Percentiles rank a stretch among this genome's conserved stretches.
Conservation (phyloP, 2,888 invertebrate species). For the Ischnus inquisitorius region DNA sequence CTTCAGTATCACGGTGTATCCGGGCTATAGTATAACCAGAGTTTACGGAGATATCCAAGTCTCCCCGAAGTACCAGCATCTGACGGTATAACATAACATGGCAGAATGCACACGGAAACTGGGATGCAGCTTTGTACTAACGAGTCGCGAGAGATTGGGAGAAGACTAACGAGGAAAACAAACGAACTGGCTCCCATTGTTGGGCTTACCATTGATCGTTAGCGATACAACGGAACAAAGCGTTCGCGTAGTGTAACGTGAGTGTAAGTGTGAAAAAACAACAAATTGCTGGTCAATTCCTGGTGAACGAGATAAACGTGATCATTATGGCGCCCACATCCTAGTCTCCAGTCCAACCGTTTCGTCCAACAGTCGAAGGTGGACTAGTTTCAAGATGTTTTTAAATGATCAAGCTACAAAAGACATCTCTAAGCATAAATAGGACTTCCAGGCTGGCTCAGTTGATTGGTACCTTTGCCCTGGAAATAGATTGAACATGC, state of each 20-base stretch:
- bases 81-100: slow-evolving; percentile 19
- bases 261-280: neutral
- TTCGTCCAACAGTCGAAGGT: neutral
- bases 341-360: too few species aligned
- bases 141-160: slow-evolving; percentile 63
- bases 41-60: slow-evolving; percentile 62
- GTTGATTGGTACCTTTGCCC: too few species aligned
- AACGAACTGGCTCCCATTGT: slow-evolving; percentile 58
- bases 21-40: slow-evolving; percentile 44
- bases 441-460: too few species aligned
- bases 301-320: neutral
- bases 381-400: too few species aligned
- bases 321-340: too few species aligned
- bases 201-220: slow-evolving; percentile 54
- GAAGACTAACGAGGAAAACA: slow-evolving; percentile 59
- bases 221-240: slow-evolving; percentile 36
- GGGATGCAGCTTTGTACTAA: slow-evolving; percentile 53
- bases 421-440: too few species aligned
- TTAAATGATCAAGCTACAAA: neutral
- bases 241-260: neutral
- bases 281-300: neutral
- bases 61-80: slow-evolving; percentile 24
- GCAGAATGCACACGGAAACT: slow-evolving; percentile 39
- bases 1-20: slow-evolving; percentile 36
- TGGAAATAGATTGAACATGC: too few species aligned